These are phyloP conservation scores for Latheticus oryzae DNA, from an alignment of 2,888 invertebrate species.

Conservation along the genomic window DNA sequence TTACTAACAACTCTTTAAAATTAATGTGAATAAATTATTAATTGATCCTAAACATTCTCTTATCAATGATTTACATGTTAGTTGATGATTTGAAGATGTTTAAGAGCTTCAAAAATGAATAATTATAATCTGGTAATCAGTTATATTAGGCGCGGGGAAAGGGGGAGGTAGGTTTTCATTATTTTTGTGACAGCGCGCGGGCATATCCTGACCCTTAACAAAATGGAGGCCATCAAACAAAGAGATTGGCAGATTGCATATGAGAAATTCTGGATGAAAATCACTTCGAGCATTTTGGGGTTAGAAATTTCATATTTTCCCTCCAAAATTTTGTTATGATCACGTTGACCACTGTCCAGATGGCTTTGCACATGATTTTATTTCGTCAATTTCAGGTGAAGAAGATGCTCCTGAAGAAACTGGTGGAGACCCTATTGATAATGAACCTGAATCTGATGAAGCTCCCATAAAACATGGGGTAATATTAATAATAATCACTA, in stretches of 20 bases:
- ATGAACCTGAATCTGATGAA: constrained; percentile 82
- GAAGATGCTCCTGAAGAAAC: constrained; percentile 80
- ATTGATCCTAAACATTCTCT: too few relatives aligned
- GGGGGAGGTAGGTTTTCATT: constrained; percentile 66
- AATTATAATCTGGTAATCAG: constrained; percentile 60
- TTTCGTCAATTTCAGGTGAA: constrained; percentile 66
- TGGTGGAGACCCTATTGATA: constrained; percentile 73
- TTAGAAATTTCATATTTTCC: constrained; percentile 63
- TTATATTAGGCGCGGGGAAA: constrained; percentile 58
- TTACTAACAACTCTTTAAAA: constrained; percentile 38
- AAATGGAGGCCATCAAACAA: constrained; percentile 84
- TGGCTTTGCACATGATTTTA: constrained; percentile 54
- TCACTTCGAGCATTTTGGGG: constrained; percentile 52
- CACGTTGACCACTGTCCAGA: constrained; percentile 62
- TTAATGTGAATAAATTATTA: constrained; percentile 25
- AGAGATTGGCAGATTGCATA: constrained; percentile 76
- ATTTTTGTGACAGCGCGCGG: constrained; percentile 71
- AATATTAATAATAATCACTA: constrained; percentile 44
- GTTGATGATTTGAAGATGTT: too few relatives aligned
- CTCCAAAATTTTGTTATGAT: constrained; percentile 55
- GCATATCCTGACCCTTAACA: constrained; percentile 81
- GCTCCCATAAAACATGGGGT: constrained; percentile 71
- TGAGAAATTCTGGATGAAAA: constrained; percentile 54
- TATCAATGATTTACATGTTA: too few relatives aligned
- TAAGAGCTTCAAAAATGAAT: constrained; percentile 48